phyloP scores from a whole-genome alignment of 1,140 invertebrate genomes.

The Pomacea maculata region DNA sequence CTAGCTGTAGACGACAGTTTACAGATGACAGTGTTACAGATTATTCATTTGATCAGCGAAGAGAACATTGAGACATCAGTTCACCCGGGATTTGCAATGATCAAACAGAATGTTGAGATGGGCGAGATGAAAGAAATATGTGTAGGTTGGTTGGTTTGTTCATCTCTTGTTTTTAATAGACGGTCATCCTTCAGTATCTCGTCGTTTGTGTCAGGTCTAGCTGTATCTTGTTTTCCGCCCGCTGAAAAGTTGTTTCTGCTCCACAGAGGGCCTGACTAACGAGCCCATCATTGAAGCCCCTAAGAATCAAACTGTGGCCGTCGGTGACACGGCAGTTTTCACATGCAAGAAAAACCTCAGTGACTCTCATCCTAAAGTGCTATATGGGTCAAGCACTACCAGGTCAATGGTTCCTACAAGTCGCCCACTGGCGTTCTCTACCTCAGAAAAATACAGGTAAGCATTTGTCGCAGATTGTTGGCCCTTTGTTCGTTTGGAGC shows the following conservation, averaged over 20 bases:
- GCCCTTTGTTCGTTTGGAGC: no score
- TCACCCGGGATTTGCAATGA: no score
- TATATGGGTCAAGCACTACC: constrained; percentile 78
- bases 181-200: no score
- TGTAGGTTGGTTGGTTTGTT: neutral
- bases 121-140: neutral
- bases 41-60: no score
- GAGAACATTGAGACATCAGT: no score
- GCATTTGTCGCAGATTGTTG: neutral
- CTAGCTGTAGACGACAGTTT: no score
- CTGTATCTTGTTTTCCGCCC: neutral
- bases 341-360: constrained; percentile 80
- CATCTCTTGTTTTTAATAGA: neutral
- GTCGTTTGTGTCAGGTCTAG: no score
- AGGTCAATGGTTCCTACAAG: constrained; percentile 62
- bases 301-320: constrained; percentile 76
- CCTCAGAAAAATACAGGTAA: constrained; percentile 54
- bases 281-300: constrained; percentile 77
- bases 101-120: neutral
- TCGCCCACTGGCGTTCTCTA: constrained; percentile 52
- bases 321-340: constrained; percentile 76
- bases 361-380: constrained; percentile 75
- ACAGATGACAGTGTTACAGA: no score
- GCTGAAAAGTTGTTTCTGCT: neutral
- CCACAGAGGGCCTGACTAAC: constrained; percentile 78